Base-by-base conservation (phyloP, 2,888 invertebrate genomes). In the Andrena bicolor region DNA sequence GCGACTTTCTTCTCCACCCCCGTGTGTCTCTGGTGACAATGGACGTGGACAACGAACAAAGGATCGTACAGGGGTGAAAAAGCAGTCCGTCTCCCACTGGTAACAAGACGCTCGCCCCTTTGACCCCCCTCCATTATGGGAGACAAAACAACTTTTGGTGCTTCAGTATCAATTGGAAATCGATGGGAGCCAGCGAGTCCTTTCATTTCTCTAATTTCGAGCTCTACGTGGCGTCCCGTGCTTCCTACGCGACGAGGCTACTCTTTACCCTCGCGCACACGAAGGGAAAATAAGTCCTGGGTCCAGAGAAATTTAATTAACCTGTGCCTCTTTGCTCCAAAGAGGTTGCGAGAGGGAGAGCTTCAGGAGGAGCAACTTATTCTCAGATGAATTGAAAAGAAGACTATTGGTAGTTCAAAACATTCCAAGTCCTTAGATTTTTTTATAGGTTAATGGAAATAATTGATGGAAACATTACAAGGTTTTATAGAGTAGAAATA, bases 161-260 rank as follows among this genome's bases (percentile, higher is more conserved):
- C 53, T 81, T 74, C 58, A 8, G 20, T 82, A 64, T 76, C 78
- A 76, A 75, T 86, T 84, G 72, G 53, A 32, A 26, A 61, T 65
- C 84, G 66, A 76, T 68, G 80, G 48, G 69, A 71, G 23, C 10
- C 56, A 3, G 72, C 56, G 72, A 60, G 65, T 56, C 23, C 69
- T 76, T 84, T 78, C 80, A 72, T 78, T 73, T 78, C 77, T 73
- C 60, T 86, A 86, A 86, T 86, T 75, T 76, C 64, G 26, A 23
- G 10, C 20, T 20, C 8, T 20, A 23, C 56, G 23, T 8, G 23
- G 10, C 23, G 56, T 56, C 53, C 8, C 23, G 56, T 4, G 10
- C 10, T 23, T 26, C 23, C 23, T 23, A 13, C 56, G 56, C 56
- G 10, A 56, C 7, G 41, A 41, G 41, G 41, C 41, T 41, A 41